phyloP scores from a whole-genome alignment of 1,140 invertebrate species.

The Scaptomyza graminum region DNA sequence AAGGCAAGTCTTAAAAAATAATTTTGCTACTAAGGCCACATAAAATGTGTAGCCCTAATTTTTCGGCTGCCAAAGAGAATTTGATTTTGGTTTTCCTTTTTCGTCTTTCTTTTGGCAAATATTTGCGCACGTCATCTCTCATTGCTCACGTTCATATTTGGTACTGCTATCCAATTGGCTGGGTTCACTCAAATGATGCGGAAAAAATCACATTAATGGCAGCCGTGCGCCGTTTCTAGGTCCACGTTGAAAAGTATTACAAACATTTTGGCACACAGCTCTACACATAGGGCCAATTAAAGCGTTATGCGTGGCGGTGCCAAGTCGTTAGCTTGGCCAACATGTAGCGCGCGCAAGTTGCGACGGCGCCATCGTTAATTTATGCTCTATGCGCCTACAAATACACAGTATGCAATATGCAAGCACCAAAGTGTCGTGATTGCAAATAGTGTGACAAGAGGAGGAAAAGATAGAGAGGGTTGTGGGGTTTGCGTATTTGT shows the following conservation, averaged over 20 bases:
- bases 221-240: slow-evolving; percentile 60
- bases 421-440: slow-evolving; percentile 33
- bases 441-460: background rate
- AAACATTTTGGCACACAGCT: slow-evolving; percentile 17
- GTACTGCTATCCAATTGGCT: slow-evolving; percentile 36
- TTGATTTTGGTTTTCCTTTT: background rate
- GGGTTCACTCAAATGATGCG: slow-evolving; percentile 69
- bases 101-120: slow-evolving; percentile 58
- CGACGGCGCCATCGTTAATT: slow-evolving; percentile 43
- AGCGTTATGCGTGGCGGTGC: slow-evolving; percentile 36
- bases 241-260: slow-evolving; percentile 17
- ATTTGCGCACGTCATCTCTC: slow-evolving; percentile 69
- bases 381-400: slow-evolving; percentile 31
- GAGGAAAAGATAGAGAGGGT: background rate
- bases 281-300: slow-evolving; percentile 58
- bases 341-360: slow-evolving; percentile 28
- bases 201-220: slow-evolving; percentile 79
- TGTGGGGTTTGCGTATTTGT: background rate
- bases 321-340: slow-evolving; percentile 59
- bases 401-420: slow-evolving; percentile 34
- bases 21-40: background rate
- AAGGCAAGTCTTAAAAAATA: background rate
- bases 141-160: slow-evolving; percentile 46
- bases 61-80: slow-evolving; percentile 7
- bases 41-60: slow-evolving; percentile 28